These are phyloP conservation scores for Chelidonichthys spinosus DNA, from an alignment of 2,797 vertebrate species.

Conservation along the genomic window DNA sequence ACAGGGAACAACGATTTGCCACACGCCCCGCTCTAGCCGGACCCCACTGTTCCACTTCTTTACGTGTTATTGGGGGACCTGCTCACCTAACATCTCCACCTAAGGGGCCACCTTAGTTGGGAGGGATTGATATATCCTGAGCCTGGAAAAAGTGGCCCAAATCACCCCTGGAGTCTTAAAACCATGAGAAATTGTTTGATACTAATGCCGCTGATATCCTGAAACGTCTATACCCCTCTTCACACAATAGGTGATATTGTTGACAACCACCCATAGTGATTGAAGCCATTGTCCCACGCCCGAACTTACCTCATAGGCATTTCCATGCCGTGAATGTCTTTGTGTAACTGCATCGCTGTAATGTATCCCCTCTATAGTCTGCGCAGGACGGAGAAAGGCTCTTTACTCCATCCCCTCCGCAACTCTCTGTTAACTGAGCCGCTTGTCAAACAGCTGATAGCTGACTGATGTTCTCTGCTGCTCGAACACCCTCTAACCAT, in stretches of 20 bases:
- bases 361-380: conserved; percentile 80
- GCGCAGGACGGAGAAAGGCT: conserved; percentile 65
- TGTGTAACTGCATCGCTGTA: conserved; percentile 83
- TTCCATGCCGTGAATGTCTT: conserved; percentile 77
- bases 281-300: conserved; percentile 80
- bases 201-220: conserved; percentile 79
- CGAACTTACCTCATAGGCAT: conserved; percentile 83
- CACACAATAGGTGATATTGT: conserved; percentile 81
- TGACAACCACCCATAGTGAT: conserved; percentile 79
- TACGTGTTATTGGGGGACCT: conserved; percentile 75
- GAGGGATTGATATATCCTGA: conserved; percentile 76
- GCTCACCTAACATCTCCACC: conserved; percentile 79
- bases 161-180: conserved; percentile 82
- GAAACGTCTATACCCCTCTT: conserved; percentile 72
- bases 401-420: conserved; percentile 73
- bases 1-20: conserved; percentile 86
- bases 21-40: conserved; percentile 73
- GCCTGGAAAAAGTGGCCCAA: conserved; percentile 82
- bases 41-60: conserved; percentile 83
- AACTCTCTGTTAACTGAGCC: conserved; percentile 77
- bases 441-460: conserved; percentile 83
- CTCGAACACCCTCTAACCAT: conserved; percentile 76
- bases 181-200: conserved; percentile 80
- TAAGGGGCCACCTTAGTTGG: conserved; percentile 74
- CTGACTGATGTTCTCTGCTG: conserved; percentile 78